Conservation (phyloP, 2,888 invertebrate genomes). For the Stenotaenia linearis region DNA sequence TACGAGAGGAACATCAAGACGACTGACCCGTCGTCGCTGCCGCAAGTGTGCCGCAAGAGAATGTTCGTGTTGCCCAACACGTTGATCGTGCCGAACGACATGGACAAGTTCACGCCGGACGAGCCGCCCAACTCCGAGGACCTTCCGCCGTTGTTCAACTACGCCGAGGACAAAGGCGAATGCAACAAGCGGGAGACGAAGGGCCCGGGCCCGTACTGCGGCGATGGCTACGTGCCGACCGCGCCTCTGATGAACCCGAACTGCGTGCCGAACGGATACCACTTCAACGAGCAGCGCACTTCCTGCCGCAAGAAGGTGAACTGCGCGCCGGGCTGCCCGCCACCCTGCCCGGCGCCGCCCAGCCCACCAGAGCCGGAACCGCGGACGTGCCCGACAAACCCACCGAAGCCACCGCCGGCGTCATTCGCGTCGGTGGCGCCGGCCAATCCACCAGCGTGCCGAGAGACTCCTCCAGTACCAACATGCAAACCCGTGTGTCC, state of each 20-base stretch:
- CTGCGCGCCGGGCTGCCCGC: neutral
- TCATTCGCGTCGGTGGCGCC: neutral
- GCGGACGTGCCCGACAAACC: neutral
- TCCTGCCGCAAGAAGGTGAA: neutral
- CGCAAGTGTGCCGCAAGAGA: neutral
- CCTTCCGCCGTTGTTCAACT: neutral
- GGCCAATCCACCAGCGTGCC: neutral
- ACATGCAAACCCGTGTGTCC: neutral
- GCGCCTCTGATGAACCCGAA: neutral
- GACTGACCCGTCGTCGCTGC: neutral
- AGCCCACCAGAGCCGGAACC: neutral
- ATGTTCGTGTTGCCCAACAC: neutral
- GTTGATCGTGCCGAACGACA: neutral
- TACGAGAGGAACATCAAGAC: neutral
- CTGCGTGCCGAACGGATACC: neutral
- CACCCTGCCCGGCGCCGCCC: neutral
- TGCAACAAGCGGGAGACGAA: neutral
- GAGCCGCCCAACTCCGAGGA: neutral
- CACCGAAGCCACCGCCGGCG: neutral
- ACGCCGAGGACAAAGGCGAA: slow-evolving; percentile 21
- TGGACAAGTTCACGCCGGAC: neutral
- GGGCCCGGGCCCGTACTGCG: neutral
- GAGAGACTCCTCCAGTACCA: neutral
- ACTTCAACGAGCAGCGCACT: neutral
- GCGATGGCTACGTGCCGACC: neutral